Evolutionary conservation across 2,888 invertebrate species (phyloP).

Genomic region (Drosophila engyochracea): DNA sequence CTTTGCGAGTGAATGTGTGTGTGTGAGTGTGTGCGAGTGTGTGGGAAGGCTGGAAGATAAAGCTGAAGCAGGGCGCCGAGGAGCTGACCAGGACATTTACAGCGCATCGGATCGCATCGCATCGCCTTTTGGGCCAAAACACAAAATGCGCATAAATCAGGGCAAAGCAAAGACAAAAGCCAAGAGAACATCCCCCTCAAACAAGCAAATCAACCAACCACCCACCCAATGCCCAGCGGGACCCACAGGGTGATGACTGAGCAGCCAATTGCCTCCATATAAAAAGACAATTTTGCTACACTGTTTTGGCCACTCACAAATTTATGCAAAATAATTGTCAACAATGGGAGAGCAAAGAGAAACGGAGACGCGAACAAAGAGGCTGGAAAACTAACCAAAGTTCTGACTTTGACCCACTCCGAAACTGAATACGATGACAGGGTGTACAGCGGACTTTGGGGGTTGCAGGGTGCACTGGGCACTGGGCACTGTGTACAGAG

Average conservation of each 20-base stretch:
- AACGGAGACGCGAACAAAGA: conserved; percentile 6
- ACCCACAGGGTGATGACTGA: conserved; percentile 23
- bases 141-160: conserved; percentile 69
- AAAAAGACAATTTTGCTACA: conserved; percentile 64
- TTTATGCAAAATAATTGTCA: conserved; percentile 68
- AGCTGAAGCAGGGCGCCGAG: conserved; percentile 1
- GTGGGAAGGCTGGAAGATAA: conserved; percentile 5
- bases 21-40: conserved; percentile 1
- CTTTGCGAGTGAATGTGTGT: conserved; percentile 52
- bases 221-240: conserved; percentile 13
- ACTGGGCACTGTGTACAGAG: background rate
- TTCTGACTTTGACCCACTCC: conserved; percentile 30
- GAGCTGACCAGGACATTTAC: conserved; percentile 37
- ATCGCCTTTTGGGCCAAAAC: conserved; percentile 60
- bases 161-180: conserved; percentile 64
- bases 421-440: conserved; percentile 8
- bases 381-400: conserved; percentile 9
- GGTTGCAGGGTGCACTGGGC: background rate
- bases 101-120: conserved; percentile 35
- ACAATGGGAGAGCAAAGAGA: conserved; percentile 40
- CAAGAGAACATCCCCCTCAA: conserved; percentile 24
- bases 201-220: conserved; percentile 1
- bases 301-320: conserved; percentile 53
- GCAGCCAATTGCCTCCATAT: conserved; percentile 45
- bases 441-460: background rate